phyloP scores from a whole-genome alignment of 92 coral and sea anemone species.

The Parazoanthus swiftii region DNA sequence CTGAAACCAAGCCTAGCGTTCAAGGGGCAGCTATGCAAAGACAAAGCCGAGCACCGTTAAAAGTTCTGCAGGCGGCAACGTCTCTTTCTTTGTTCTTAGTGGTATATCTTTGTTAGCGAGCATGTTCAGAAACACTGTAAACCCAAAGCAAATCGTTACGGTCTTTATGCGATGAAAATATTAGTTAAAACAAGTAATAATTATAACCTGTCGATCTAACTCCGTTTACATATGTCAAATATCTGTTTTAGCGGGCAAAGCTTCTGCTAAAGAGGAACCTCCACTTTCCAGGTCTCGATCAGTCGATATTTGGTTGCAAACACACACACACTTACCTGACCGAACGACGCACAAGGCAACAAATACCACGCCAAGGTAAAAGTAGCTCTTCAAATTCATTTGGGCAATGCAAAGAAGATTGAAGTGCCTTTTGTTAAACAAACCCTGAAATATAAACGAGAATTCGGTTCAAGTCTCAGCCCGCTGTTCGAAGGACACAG shows the following conservation, averaged over 20 bases:
- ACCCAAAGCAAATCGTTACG: conserved; percentile 1
- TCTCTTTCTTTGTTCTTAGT: neutral
- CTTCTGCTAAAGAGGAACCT: neutral
- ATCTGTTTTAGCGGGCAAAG: neutral
- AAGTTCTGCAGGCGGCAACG: too few species aligned
- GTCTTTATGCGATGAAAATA: conserved; percentile 13
- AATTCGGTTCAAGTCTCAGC: neutral
- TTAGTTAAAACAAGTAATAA: neutral
- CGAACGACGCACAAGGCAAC: neutral
- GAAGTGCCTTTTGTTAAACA: neutral
- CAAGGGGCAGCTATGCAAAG: neutral
- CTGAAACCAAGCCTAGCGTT: neutral
- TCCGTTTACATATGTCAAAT: neutral
- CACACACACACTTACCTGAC: conserved; percentile 1
- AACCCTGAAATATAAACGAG: neutral
- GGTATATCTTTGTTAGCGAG: neutral
- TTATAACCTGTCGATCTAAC: neutral
- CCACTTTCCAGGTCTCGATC: neutral
- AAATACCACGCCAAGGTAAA: neutral
- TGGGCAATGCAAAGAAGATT: neutral
- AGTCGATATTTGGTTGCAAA: neutral
- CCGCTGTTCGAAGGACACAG: neutral
- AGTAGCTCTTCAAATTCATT: neutral
- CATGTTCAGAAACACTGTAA: neutral
- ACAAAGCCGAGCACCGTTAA: neutral